phyloP scores from a whole-genome alignment of 2,888 invertebrate genomes.

The Sinodicranocentrus sp. region DNA sequence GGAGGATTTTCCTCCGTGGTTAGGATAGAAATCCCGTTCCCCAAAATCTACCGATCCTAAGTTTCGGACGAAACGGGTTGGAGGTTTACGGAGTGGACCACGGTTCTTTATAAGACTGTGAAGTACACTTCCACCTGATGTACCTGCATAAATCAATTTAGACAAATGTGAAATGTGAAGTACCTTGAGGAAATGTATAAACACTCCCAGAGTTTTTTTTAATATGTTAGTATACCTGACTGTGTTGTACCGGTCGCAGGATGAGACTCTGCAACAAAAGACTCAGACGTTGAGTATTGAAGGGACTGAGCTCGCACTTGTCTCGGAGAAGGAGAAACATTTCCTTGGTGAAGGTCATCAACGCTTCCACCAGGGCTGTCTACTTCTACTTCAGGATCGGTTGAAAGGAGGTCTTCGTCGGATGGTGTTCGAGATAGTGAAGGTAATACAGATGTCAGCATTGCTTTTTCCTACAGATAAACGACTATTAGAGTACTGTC shows the following conservation, averaged over 20 bases:
- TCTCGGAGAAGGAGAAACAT: conserved; percentile 68
- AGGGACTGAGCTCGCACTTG: conserved; percentile 72
- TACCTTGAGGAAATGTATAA: too few relatives aligned
- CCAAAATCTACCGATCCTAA: conserved; percentile 75
- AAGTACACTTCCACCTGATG: conserved; percentile 52
- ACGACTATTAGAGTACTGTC: too few relatives aligned
- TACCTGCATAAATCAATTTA: too few relatives aligned
- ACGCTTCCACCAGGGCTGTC: conserved; percentile 83
- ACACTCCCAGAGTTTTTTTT: too few relatives aligned
- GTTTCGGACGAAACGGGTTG: conserved; percentile 75
- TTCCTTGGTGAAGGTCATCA: conserved; percentile 79
- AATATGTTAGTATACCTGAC: conserved; percentile 8
- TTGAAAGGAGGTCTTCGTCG: conserved; percentile 91
- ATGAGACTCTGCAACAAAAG: conserved; percentile 62
- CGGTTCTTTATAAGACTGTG: conserved; percentile 74
- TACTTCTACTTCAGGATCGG: conserved; percentile 83
- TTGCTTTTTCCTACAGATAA: conserved; percentile 85
- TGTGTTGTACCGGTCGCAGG: conserved; percentile 41
- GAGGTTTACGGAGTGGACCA: conserved; percentile 75
- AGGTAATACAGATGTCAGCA: conserved; percentile 88
- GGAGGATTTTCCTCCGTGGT: not conserved
- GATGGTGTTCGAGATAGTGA: conserved; percentile 90
- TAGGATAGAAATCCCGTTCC: conserved; percentile 69
- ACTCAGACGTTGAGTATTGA: conserved; percentile 72
- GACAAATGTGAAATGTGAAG: too few relatives aligned